These are phyloP conservation scores for Peromyscus eremicus DNA, from an alignment of 2,797 vertebrate species.

Conservation along the genomic window DNA sequence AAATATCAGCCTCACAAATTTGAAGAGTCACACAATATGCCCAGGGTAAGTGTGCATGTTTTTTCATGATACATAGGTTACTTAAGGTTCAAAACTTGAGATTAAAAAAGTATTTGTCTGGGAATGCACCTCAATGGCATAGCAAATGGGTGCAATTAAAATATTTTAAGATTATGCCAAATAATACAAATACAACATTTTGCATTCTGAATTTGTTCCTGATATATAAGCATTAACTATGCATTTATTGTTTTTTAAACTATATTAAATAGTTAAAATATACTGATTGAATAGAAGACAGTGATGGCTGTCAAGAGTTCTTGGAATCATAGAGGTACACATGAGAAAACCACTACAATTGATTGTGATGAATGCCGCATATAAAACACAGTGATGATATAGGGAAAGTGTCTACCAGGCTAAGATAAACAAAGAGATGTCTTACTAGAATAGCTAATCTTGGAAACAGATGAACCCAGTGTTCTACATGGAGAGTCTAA, in stretches of 20 bases:
- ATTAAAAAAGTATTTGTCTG: neutral
- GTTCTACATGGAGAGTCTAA: neutral
- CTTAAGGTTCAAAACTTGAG: neutral
- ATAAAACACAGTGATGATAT: neutral
- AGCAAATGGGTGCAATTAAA: neutral
- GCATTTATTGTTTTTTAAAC: neutral
- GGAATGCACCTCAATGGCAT: too few species aligned
- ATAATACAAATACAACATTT: neutral
- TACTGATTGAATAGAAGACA: neutral
- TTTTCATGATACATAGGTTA: neutral
- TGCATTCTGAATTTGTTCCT: neutral
- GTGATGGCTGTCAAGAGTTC: neutral
- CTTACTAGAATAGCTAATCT: neutral
- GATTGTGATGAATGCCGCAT: rapidly evolving
- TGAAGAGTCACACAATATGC: neutral
- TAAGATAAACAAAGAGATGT: neutral
- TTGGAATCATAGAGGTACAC: neutral
- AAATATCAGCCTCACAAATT: conserved; percentile 16
- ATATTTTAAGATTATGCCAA: neutral
- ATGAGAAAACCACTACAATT: neutral
- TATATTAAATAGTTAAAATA: neutral
- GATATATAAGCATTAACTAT: neutral
- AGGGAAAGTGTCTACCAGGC: neutral
- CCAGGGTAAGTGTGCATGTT: neutral
- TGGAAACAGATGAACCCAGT: neutral